Conservation (phyloP, 2,888 invertebrate species). For the Coleophora deauratella region DNA sequence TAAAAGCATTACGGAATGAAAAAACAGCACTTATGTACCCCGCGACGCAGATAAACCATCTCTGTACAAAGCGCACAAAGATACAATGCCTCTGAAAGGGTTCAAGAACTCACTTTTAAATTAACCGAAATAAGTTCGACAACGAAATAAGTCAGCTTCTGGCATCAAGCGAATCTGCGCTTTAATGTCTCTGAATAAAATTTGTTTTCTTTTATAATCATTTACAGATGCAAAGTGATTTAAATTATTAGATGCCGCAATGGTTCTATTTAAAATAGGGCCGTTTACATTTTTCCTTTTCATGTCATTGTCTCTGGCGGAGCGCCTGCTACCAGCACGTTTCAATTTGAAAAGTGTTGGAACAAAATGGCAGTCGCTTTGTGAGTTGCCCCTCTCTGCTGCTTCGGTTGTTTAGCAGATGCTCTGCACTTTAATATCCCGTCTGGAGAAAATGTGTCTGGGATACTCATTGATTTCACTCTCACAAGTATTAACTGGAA, state of each 20-base stretch:
- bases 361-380: constrained; percentile 72
- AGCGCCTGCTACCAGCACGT: constrained; percentile 74
- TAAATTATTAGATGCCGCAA: constrained; percentile 55
- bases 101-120: constrained; percentile 75
- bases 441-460: constrained; percentile 14
- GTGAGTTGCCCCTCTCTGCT: constrained; percentile 49
- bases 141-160: constrained; percentile 36
- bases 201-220: constrained; percentile 21
- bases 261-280: constrained; percentile 67
- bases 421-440: constrained; percentile 57
- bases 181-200: constrained; percentile 16
- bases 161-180: constrained; percentile 34
- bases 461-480: too few species aligned
- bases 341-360: constrained; percentile 74
- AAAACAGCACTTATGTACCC: constrained; percentile 75
- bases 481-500: too few species aligned
- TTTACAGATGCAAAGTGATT: constrained; percentile 33
- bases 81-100: constrained; percentile 75
- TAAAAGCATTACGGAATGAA: constrained; percentile 75
- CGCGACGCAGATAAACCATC: constrained; percentile 73
- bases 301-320: constrained; percentile 72
- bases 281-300: constrained; percentile 74
- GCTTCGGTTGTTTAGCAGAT: constrained; percentile 68
- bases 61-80: constrained; percentile 74
- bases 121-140: constrained; percentile 48